Evolutionary conservation across 2,888 invertebrate genomes (phyloP), one percentile per base, ranked within the genome.

Genomic region (Teinopalpus imperialis): DNA sequence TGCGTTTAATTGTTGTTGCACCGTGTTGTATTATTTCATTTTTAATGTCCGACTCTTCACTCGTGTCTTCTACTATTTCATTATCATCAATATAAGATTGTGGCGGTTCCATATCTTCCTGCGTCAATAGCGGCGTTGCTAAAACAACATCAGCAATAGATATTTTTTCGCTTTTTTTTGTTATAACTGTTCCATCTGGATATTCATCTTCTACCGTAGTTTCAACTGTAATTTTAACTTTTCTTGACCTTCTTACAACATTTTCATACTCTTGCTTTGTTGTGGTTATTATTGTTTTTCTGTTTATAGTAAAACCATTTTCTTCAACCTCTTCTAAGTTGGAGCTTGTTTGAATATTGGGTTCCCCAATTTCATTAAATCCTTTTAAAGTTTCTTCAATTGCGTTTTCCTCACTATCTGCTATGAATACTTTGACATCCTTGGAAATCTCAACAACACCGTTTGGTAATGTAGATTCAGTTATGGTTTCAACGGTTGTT

Each of bases 101-200:
- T 16, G 67, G 51, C 26, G 62, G 55, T 48, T 74, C 70, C 2
- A 47, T 48, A 41, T 55, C 52, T 18, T 67, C 62, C 35, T 66
- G 54, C 34, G 61, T 52, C 29, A 39, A 13, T 7, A 55, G 40
- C 30, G 73, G 60, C 1, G 61, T 60, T 48, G 70, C 70, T 10
- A 70, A 49, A n/a, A 68, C 62, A 34, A 78, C 61, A 50, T 89
- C 87, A 37, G 76, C 71, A 26, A 88, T 73, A 4, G 83, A 82
- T 16, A 81, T 69, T 53, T 85, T 89, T 65, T 85, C 83, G 56
- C 74, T 85, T 42, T 74, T 83, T 49, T 82, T 83, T 0, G 77
- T 81, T 31, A 80, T 61, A 1, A 85, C 62, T n/a, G 81, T 75
- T 1, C 86, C 83, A 62, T 88, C 81, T 2, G 83, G 83, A 51